A percentile compares a stretch with the other conserved stretches of the same genome.
phyloP scores from a whole-genome alignment of 2,888 invertebrate species.

The Ormyrus rosae region DNA sequence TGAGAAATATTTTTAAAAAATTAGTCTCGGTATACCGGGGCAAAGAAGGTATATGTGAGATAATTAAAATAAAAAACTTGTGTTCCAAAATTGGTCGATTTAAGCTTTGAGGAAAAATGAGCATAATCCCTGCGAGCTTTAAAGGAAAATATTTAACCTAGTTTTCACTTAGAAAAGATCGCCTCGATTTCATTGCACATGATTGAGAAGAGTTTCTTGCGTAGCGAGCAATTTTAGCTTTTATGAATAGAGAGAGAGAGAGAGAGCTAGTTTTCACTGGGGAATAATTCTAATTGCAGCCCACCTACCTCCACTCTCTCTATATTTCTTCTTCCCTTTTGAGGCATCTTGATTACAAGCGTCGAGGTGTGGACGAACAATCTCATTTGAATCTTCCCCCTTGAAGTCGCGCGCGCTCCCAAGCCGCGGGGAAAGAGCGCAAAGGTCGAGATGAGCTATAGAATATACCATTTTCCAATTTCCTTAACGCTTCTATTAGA shows the following conservation, averaged over 20 bases:
- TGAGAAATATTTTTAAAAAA: too few species aligned
- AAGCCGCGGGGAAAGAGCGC: not conserved
- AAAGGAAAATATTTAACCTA: slow-evolving; percentile 1
- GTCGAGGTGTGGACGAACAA: slow-evolving; percentile 58
- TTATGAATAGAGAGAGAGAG: slow-evolving; percentile 27
- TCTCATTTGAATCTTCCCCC: slow-evolving; percentile 57
- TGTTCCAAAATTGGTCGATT: too few species aligned
- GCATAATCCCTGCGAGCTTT: not conserved
- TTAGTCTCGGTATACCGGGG: too few species aligned
- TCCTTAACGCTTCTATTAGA: slow-evolving; percentile 50
- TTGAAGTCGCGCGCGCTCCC: slow-evolving; percentile 45
- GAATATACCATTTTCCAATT: slow-evolving; percentile 56
- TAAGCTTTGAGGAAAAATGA: too few species aligned
- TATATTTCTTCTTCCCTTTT: slow-evolving; percentile 49
- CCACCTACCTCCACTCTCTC: slow-evolving; percentile 3
- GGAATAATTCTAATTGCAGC: slow-evolving; percentile 56
- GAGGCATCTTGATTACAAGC: slow-evolving; percentile 59
- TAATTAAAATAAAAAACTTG: too few species aligned
- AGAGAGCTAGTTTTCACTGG: slow-evolving; percentile 45
- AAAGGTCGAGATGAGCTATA: slow-evolving; percentile 43
- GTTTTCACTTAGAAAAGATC: not conserved
- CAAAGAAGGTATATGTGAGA: too few species aligned
- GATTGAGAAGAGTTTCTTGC: slow-evolving; percentile 39
- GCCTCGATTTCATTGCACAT: slow-evolving; percentile 30
- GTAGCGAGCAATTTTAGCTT: slow-evolving; percentile 35